Conservation (phyloP, 2,113 vertebrate genomes). For the Urocynchramus pylzowi region DNA sequence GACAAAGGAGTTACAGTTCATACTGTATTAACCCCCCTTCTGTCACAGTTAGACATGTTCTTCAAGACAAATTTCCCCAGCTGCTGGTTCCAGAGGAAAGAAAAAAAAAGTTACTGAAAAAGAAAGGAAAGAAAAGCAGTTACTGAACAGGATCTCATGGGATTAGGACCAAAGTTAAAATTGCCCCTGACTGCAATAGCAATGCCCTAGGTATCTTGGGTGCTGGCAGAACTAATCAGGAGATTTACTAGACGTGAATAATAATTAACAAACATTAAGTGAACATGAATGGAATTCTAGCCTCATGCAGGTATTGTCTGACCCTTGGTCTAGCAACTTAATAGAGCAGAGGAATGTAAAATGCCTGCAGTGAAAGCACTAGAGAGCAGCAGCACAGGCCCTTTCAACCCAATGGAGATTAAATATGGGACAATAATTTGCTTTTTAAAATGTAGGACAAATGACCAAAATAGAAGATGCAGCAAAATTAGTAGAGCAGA, state of each 20-base stretch:
- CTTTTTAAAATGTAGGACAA: constrained; percentile 42
- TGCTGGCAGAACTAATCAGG: background rate
- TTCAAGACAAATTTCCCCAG: background rate
- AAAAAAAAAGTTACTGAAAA: background rate
- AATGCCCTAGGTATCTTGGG: background rate
- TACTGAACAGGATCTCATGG: background rate
- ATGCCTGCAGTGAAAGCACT: background rate
- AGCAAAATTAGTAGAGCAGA: constrained; percentile 61
- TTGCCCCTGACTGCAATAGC: background rate
- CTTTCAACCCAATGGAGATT: background rate
- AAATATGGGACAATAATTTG: background rate
- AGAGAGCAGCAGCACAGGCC: background rate
- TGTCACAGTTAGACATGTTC: background rate
- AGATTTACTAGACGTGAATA: background rate
- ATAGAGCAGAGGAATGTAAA: background rate
- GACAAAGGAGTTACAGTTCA: background rate
- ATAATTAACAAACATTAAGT: background rate
- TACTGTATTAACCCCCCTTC: background rate
- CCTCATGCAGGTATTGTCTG: background rate
- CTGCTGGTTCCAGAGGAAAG: background rate
- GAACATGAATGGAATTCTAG: background rate
- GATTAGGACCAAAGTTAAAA: background rate
- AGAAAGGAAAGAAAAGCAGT: background rate
- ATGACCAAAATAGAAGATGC: constrained; percentile 52
- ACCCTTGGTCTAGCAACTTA: background rate